phyloP scores from a whole-genome alignment of 2,888 invertebrate species.

The Euplexia lucipara region DNA sequence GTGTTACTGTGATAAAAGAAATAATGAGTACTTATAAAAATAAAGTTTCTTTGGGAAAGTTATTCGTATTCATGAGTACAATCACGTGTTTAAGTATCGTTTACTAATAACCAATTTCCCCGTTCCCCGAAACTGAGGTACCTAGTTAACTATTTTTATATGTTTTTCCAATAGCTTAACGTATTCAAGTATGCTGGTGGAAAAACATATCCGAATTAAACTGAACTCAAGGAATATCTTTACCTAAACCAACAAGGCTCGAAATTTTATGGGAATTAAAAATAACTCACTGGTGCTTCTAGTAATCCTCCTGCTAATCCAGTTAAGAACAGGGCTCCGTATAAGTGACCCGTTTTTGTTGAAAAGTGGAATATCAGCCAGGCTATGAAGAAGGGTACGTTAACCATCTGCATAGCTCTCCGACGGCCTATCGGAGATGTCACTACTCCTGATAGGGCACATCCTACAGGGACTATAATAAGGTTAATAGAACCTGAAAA shows the following conservation, averaged over 20 bases:
- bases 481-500: conserved; percentile 94
- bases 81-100: too few species aligned
- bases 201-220: too few species aligned
- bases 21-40: too few species aligned
- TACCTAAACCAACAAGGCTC: neutral
- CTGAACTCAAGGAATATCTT: neutral
- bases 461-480: conserved; percentile 95
- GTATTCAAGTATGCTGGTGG: too few species aligned
- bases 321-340: conserved; percentile 93
- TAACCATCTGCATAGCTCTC: conserved; percentile 94
- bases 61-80: too few species aligned
- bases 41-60: too few species aligned
- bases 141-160: too few species aligned
- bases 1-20: too few species aligned
- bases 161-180: too few species aligned
- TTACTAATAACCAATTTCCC: too few species aligned
- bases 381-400: conserved; percentile 93
- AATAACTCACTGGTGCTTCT: conserved; percentile 94
- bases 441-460: conserved; percentile 93
- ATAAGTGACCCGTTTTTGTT: conserved; percentile 91
- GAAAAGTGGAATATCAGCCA: conserved; percentile 94
- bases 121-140: too few species aligned
- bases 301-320: conserved; percentile 95
- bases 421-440: conserved; percentile 94
- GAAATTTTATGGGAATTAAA: neutral